Percentiles rank a stretch among this genome's conserved stretches.
phyloP scores from a whole-genome alignment of 64 coral and sea anemone species.

The Catalaphyllia jardinei region DNA sequence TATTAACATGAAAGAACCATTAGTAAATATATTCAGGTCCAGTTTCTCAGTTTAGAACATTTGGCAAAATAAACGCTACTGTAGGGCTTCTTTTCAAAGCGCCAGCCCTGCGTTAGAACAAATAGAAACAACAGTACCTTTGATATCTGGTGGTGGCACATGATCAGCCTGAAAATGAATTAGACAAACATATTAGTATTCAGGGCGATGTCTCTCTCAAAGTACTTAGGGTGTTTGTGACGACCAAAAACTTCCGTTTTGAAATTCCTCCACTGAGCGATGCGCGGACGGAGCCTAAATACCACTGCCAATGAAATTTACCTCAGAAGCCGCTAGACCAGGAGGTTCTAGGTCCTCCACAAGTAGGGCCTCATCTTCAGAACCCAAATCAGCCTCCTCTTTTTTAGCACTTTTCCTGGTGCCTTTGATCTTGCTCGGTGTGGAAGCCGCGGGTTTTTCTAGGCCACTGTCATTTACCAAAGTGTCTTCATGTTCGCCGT shows the following conservation, averaged over 20 bases:
- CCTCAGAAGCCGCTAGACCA: constrained; percentile 45
- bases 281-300: not conserved
- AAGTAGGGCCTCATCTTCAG: constrained; percentile 36
- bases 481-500: constrained; percentile 40
- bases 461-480: constrained; percentile 26
- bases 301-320: not conserved
- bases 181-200: not conserved
- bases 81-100: not conserved
- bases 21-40: too few species aligned
- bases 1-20: not conserved
- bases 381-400: constrained; percentile 8
- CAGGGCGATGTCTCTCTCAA: too few species aligned
- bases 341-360: constrained; percentile 62
- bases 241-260: too few species aligned
- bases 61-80: not conserved
- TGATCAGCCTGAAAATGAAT: not conserved
- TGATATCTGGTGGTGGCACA: not conserved
- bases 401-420: constrained; percentile 11
- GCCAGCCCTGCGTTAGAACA: not conserved
- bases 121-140: not conserved
- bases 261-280: too few species aligned
- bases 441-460: not conserved
- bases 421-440: not conserved
- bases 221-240: too few species aligned
- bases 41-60: not conserved